Evolutionary conservation across 2,113 vertebrate species (phyloP).

Genomic region (Mobula hypostoma): DNA sequence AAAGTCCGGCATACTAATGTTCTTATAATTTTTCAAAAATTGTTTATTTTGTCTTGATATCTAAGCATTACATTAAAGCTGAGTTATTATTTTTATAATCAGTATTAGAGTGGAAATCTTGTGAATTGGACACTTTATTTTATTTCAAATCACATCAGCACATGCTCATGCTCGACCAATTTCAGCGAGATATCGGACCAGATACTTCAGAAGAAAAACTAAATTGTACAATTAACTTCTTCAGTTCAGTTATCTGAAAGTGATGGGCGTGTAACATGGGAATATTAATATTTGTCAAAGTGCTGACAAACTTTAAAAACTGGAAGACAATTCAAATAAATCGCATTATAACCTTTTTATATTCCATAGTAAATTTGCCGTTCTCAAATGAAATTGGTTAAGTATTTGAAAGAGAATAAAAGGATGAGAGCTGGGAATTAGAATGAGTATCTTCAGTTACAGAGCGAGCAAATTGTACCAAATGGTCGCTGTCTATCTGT

Average conservation of each 20-base stretch:
- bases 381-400: not conserved
- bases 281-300: not conserved
- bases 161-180: not conserved
- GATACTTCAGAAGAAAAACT: not conserved
- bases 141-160: not conserved
- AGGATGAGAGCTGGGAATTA: not conserved
- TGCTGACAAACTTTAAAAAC: not conserved
- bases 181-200: not conserved
- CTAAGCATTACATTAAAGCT: not conserved
- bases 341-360: not conserved
- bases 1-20: not conserved
- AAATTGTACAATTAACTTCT: not conserved
- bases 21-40: not conserved
- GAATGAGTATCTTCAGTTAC: not conserved
- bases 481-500: not conserved
- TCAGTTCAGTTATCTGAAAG: not conserved
- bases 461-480: not conserved
- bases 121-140: not conserved
- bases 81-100: not conserved
- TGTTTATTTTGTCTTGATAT: not conserved
- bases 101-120: not conserved
- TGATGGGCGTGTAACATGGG: not conserved
- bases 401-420: not conserved
- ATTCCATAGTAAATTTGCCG: not conserved
- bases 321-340: not conserved